Base-by-base conservation (phyloP, 2,888 invertebrate species). In the Chouioia cunea region DNA sequence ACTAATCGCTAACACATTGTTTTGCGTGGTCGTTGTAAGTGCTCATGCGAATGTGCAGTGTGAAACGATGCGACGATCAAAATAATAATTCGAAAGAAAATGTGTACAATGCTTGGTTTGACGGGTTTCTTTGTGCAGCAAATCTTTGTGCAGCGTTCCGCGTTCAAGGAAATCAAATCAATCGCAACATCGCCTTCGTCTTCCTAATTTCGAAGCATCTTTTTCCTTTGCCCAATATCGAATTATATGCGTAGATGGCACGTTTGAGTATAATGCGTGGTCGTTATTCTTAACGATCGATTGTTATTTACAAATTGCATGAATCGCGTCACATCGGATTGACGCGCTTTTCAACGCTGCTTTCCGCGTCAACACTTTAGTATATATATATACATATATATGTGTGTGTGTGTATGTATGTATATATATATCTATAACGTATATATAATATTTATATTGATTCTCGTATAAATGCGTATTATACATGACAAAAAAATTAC, bases 391-490 rank as follows among this genome's bases (percentile, higher is more conserved):
- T 70, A 65, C 56, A 72, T 53, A 53, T 73, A 74, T n/a, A n/a
- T 56, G n/a, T n/a, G n/a, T n/a, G n/a, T n/a, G n/a, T n/a, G n/a
- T n/a, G n/a, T n/a, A n/a, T n/a, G n/a, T n/a, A n/a, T n/a, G n/a
- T n/a, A n/a, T n/a, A n/a, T n/a, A 69, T 68, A 70, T 74, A 70
- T 68, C 70, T 74, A 36, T 16, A 56, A 70, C 23, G 65, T 70
- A 68, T 74, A 75, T 76, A 76, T 76, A 75, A 73, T 75, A 71
- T 73, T 73, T 75, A 74, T 75, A 74, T 73, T 64, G 73, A 71
- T 70, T 36, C 36, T 36, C 36, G 36, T 36, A 36, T 36, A 36
- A 36, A 36, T 69, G 15, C 20, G 16, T 50, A 50, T 50, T 18
- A 50, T 20, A 50, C 20, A 12, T 15, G 50, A 18, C 10, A 18